These are phyloP conservation scores for Dasyurus viverrinus DNA, from an alignment of 2,113 vertebrate genomes.

Conservation along the genomic window DNA sequence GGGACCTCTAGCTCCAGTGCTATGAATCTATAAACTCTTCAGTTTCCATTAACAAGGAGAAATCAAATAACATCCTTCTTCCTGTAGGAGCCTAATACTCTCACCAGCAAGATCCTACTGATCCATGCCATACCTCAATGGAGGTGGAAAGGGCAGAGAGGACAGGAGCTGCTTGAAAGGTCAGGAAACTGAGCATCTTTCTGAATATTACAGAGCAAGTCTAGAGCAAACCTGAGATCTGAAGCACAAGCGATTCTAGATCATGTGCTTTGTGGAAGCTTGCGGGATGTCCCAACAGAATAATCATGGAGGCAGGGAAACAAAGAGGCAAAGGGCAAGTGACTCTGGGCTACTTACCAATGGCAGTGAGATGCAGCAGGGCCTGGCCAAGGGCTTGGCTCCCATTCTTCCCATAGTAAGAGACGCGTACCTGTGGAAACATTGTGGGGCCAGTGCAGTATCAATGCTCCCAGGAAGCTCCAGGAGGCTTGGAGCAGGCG, in stretches of 20 bases:
- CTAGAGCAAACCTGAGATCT: too few species aligned
- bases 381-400: constrained; percentile 66
- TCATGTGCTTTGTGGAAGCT: too few species aligned
- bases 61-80: background rate
- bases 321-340: background rate
- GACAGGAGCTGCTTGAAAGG: background rate
- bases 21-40: background rate
- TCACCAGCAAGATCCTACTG: background rate
- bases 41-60: background rate
- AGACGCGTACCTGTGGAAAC: constrained; percentile 81
- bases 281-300: background rate
- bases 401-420: constrained; percentile 72
- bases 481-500: rapidly evolving
- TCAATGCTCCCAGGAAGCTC: background rate
- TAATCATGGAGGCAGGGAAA: background rate
- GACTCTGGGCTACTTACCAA: constrained; percentile 75
- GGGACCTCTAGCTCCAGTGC: background rate
- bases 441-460: background rate
- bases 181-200: background rate
- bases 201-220: background rate
- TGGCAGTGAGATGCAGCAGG: constrained; percentile 81
- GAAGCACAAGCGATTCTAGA: too few species aligned
- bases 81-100: background rate
- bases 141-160: background rate
- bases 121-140: background rate